Percentiles rank a stretch among this genome's conserved stretches.
Conservation (phyloP, 2,888 invertebrate species). For the Agrotis clavis region DNA sequence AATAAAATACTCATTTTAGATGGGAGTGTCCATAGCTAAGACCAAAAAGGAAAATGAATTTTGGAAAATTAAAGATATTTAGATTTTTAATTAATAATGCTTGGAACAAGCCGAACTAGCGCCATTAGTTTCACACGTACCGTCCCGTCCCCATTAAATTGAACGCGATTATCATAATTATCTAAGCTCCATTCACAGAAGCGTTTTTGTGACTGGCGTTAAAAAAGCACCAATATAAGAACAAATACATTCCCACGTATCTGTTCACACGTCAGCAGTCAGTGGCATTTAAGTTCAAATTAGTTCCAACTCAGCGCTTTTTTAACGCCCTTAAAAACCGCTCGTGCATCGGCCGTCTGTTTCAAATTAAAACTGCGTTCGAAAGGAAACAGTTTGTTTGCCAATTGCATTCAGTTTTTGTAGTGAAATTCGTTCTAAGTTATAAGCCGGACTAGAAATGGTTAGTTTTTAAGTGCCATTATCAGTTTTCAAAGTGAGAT, state of each 20-base stretch:
- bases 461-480: conserved; percentile 25
- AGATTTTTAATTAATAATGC: background rate
- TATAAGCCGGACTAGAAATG: conserved; percentile 21
- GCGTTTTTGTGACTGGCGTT: too few relatives aligned
- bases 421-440: background rate
- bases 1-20: too few relatives aligned
- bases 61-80: background rate
- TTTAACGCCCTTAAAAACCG: too few relatives aligned
- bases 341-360: too few relatives aligned
- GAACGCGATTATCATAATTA: background rate
- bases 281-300: too few relatives aligned
- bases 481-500: background rate
- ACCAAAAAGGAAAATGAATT: background rate
- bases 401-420: background rate
- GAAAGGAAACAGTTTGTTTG: background rate
- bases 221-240: too few relatives aligned
- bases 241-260: too few relatives aligned
- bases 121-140: background rate
- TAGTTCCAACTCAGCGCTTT: too few relatives aligned
- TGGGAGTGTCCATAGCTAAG: background rate
- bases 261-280: too few relatives aligned
- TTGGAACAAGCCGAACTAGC: background rate
- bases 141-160: conserved; percentile 6
- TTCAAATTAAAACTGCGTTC: background rate
- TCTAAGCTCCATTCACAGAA: too few relatives aligned